Conservation (phyloP, 2,113 vertebrate genomes). For the Xyrauchen texanus region DNA sequence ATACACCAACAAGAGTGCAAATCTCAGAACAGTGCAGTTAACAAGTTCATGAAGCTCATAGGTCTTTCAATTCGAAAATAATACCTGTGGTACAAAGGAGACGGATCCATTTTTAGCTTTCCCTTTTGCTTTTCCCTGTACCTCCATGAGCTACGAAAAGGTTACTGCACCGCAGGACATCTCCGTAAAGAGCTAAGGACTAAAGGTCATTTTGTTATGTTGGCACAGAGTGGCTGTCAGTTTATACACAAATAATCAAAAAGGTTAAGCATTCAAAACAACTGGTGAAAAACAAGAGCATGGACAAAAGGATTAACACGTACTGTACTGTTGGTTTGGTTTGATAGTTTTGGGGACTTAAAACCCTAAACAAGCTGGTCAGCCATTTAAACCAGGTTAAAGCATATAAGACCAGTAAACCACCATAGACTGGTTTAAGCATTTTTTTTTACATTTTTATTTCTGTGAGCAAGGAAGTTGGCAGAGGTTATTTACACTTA, state of each 20-base stretch:
- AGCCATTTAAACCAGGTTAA: too few relatives aligned
- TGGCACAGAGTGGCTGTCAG: not conserved
- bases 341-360: too few relatives aligned
- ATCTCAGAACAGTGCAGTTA: not conserved
- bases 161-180: slow-evolving; percentile 32
- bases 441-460: too few relatives aligned
- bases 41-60: not conserved
- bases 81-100: not conserved
- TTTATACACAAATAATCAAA: slow-evolving; percentile 20
- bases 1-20: not conserved
- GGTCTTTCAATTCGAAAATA: slow-evolving; percentile 19
- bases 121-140: not conserved
- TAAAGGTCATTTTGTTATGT: slow-evolving; percentile 22
- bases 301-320: not conserved
- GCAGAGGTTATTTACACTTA: too few relatives aligned
- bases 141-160: slow-evolving; percentile 16
- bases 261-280: not conserved
- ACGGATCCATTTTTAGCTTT: slow-evolving; percentile 12
- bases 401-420: too few relatives aligned
- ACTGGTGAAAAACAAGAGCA: not conserved
- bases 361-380: too few relatives aligned
- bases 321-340: too few relatives aligned
- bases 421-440: too few relatives aligned
- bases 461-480: too few relatives aligned
- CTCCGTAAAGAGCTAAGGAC: slow-evolving; percentile 9